phyloP scores from a whole-genome alignment of 2,113 vertebrate genomes.

The Ifrita kowaldi region DNA sequence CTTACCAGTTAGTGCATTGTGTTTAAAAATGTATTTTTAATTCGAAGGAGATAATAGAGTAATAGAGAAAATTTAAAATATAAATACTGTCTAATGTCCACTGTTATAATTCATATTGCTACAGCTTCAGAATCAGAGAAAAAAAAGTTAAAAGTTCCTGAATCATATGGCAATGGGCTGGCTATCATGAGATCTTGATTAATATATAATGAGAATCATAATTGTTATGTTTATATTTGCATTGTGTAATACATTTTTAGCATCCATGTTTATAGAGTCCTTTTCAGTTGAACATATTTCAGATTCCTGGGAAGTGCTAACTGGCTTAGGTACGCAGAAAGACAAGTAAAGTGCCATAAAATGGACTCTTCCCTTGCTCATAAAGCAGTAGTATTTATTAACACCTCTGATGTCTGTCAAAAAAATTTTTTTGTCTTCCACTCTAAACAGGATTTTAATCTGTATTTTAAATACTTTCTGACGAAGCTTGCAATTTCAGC shows the following conservation, averaged over 20 bases:
- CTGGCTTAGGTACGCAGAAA: not conserved
- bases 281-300: not conserved
- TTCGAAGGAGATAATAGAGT: not conserved
- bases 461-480: constrained; percentile 32
- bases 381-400: not conserved
- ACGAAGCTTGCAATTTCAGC: not conserved
- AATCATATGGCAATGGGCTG: not conserved
- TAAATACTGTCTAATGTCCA: not conserved
- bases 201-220: not conserved
- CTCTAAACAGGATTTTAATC: not conserved
- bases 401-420: constrained; percentile 3
- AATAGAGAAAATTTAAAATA: not conserved
- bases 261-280: not conserved
- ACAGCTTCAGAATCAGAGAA: not conserved
- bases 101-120: not conserved
- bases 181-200: not conserved
- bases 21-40: not conserved
- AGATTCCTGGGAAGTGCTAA: not conserved
- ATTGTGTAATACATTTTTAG: not conserved
- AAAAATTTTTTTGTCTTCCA: not conserved
- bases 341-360: not conserved
- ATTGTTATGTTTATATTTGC: not conserved
- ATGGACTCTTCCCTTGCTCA: not conserved
- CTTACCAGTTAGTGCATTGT: not conserved
- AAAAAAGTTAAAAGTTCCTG: not conserved